These are phyloP conservation scores for Ladona fulva DNA, from an alignment of 1,140 invertebrate species.

Conservation along the genomic window DNA sequence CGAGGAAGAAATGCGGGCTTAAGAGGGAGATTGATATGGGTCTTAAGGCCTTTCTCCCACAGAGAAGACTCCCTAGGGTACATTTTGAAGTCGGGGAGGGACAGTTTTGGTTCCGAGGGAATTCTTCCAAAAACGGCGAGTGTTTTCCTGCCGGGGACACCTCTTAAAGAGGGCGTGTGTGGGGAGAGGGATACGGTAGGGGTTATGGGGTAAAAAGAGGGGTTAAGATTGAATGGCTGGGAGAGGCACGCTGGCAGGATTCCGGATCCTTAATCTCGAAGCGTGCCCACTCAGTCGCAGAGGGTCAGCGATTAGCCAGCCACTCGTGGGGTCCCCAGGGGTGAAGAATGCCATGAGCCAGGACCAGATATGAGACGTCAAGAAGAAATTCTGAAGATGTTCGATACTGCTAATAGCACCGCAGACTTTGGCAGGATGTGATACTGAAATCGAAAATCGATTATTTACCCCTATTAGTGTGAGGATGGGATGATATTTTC, in stretches of 20 bases:
- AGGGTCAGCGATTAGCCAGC: background rate
- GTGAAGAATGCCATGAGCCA: background rate
- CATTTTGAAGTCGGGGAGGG: background rate
- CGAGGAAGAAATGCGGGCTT: background rate
- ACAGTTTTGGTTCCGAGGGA: background rate
- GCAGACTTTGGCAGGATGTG: too few species aligned
- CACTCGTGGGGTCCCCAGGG: background rate
- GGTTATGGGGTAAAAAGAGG: background rate
- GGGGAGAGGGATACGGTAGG: background rate
- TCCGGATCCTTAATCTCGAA: background rate
- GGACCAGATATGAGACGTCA: background rate
- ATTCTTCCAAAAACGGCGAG: background rate
- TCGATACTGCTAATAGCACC: too few species aligned
- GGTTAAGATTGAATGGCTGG: background rate
- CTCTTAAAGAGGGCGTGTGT: background rate
- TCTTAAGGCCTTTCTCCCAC: background rate
- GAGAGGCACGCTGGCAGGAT: background rate
- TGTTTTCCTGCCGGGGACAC: slow-evolving; percentile 6
- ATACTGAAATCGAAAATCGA: too few species aligned
- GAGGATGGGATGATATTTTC: too few species aligned
- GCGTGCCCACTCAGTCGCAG: background rate
- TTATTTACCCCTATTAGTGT: too few species aligned
- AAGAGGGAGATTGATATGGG: slow-evolving; percentile 4
- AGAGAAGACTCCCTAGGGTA: background rate
- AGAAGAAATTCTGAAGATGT: too few species aligned